Percentiles rank a stretch among this genome's conserved stretches.
phyloP scores from a whole-genome alignment of 2,888 invertebrate species.

The Pocota personata region DNA sequence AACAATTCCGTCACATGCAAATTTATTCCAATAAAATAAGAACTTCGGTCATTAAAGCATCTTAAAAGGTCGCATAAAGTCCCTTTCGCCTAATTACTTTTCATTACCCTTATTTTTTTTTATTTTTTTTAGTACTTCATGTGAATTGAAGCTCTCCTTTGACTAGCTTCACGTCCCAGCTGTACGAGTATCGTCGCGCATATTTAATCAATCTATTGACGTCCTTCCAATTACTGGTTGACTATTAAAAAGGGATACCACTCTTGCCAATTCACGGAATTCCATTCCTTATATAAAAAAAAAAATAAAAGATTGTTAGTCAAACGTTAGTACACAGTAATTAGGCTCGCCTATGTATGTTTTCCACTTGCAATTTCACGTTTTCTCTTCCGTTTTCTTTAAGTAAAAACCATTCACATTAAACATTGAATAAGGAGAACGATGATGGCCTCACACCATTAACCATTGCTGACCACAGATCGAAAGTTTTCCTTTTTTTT shows the following conservation, averaged over 20 bases:
- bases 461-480: not conserved
- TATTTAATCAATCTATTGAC: not conserved
- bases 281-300: not conserved
- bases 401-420: conserved; percentile 24
- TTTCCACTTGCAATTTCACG: not conserved
- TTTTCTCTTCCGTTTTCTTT: conserved; percentile 4
- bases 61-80: no score
- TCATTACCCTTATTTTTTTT: no score
- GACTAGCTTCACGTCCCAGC: not conserved
- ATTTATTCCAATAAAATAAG: no score
- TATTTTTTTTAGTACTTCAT: no score
- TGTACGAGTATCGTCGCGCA: not conserved
- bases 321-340: not conserved
- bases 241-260: not conserved
- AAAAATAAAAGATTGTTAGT: no score
- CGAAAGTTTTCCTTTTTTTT: conserved; percentile 40
- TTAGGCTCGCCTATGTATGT: conserved; percentile 32
- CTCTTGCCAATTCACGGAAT: not conserved
- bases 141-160: not conserved
- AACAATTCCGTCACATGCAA: no score
- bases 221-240: not conserved
- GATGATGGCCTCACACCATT: not conserved
- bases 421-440: conserved; percentile 4
- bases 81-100: no score
- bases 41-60: no score